Evolutionary conservation across 2,797 vertebrate species (phyloP), one percentile per base, ranked within the genome.

Genomic region (Anableps anableps): DNA sequence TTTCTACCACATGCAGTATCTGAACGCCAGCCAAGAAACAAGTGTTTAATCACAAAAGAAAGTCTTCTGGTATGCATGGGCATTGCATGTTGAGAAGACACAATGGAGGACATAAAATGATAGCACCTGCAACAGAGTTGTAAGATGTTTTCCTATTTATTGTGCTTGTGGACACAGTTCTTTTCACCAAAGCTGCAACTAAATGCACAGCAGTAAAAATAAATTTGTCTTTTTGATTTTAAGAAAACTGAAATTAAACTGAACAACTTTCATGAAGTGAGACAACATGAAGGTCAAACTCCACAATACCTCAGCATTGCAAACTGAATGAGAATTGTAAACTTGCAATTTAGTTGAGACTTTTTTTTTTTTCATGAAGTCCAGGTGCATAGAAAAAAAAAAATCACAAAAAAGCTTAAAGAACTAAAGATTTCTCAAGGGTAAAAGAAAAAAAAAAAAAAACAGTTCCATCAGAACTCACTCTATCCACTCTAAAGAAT

Each of bases 361-460:
- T n/a, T n/a, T n/a, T 16, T 29, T 29, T 53, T 60, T 11, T 11
- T 3, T 29, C 13, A 14, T 60, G n/a, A 29, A 11, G 23, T n/a
- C 26, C 26, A 55, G 55, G n/a, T 29, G 14, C n/a, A 58, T 29
- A 29, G 11, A 60, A 60, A 60, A 60, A 60, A 60, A 60, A 60
- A 14, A 60, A 29, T 26, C 3, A 50, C 5, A 21, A 21, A 31
- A 41, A 79, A 74, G 0, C 4, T 50, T 75, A 8, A 74, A 66
- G 51, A 38, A n/a, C 19, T 68, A 76, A 82, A 23, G 38, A 26
- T 73, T 71, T 58, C 55, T 31, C 58, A 60, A 14, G 58, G 29
- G 58, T 62, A 34, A 34, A 68, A 86, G 34, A 80, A 78, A 36
- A 9, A 23, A 75, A 23, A 68, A 86, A 29, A 80, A 78, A 36